These are phyloP conservation scores for Folsomia candida DNA, from an alignment of 2,888 invertebrate species.

Conservation along the genomic window DNA sequence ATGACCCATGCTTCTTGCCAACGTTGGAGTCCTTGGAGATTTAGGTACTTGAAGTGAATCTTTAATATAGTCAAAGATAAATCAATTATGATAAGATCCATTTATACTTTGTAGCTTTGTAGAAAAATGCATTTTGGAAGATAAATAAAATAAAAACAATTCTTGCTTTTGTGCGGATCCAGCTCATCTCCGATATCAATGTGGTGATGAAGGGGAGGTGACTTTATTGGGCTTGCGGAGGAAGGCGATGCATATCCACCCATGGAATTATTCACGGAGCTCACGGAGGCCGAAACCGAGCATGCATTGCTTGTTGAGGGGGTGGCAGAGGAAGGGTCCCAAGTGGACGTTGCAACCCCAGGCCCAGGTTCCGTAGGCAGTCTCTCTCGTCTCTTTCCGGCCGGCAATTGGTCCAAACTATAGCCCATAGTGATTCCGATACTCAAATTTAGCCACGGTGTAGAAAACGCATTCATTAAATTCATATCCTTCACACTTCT, in stretches of 20 bases:
- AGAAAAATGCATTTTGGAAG: neutral
- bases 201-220: constrained; percentile 58
- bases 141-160: neutral
- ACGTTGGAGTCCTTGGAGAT: constrained; percentile 74
- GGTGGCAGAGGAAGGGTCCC: constrained; percentile 27
- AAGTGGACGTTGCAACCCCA: constrained; percentile 20
- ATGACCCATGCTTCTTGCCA: constrained; percentile 79
- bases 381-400: constrained; percentile 56
- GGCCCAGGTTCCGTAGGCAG: constrained; percentile 63
- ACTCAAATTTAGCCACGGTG: constrained; percentile 38
- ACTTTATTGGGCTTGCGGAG: constrained; percentile 62
- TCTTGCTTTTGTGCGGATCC: constrained; percentile 43
- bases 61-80: constrained; percentile 9
- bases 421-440: constrained; percentile 34
- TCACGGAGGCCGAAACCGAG: constrained; percentile 23
- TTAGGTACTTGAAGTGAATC: constrained; percentile 62
- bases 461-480: constrained; percentile 34
- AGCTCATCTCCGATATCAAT: constrained; percentile 41
- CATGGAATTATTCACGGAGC: constrained; percentile 22
- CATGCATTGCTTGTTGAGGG: constrained; percentile 22
- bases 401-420: constrained; percentile 43
- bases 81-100: neutral
- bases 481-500: constrained; percentile 33
- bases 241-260: constrained; percentile 57
- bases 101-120: neutral